phyloP scores from a whole-genome alignment of 2,888 invertebrate species.

The Chironomus tentans region DNA sequence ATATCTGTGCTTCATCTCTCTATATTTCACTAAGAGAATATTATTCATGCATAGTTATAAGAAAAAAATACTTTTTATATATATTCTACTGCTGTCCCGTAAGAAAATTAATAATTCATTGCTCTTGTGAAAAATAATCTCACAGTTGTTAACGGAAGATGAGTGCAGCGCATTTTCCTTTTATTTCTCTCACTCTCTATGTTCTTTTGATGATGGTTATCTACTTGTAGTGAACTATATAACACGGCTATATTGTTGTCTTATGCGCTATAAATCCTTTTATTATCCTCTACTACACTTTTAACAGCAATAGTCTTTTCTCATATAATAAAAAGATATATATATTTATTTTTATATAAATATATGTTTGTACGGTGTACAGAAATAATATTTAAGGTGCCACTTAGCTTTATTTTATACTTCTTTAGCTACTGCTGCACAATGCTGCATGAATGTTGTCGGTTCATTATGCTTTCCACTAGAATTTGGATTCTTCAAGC shows the following conservation, averaged over 20 bases:
- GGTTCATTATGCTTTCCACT: no score
- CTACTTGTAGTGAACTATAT: not conserved
- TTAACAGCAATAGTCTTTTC: slow-evolving; percentile 8
- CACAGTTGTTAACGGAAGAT: not conserved
- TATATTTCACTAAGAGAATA: not conserved
- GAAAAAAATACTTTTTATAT: not conserved
- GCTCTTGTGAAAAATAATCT: slow-evolving; percentile 14
- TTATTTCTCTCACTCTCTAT: not conserved
- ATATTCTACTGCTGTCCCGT: not conserved
- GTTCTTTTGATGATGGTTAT: not conserved
- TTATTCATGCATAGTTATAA: not conserved
- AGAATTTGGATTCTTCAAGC: no score
- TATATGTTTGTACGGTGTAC: no score
- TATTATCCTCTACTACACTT: slow-evolving; percentile 36
- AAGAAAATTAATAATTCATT: slow-evolving; percentile 21
- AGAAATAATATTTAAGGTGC: not conserved
- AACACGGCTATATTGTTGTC: not conserved
- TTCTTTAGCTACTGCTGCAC: no score
- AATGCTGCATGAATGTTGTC: no score
- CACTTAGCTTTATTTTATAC: not conserved
- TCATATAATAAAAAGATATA: not conserved
- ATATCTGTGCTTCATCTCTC: not conserved
- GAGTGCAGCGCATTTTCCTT: not conserved
- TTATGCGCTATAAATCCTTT: slow-evolving; percentile 38
- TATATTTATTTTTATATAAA: not conserved